phyloP scores from a whole-genome alignment of 2,113 vertebrate genomes.

The Rhinolophus sinicus region DNA sequence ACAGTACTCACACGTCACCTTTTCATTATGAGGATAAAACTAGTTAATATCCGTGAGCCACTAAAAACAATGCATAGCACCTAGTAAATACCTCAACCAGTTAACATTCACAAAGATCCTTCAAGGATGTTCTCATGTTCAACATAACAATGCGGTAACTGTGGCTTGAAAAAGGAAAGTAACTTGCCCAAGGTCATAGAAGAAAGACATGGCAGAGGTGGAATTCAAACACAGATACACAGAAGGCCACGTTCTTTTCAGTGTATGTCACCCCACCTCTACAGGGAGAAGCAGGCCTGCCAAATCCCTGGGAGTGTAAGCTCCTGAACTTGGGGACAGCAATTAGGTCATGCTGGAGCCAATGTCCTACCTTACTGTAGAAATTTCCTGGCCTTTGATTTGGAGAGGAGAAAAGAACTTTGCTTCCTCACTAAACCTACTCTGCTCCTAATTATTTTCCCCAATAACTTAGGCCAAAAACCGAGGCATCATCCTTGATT shows the following conservation, averaged over 20 bases:
- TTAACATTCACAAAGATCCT: not conserved
- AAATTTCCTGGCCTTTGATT: not conserved
- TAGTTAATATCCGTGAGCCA: not conserved
- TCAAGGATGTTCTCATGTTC: not conserved
- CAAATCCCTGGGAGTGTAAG: not conserved
- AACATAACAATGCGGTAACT: not conserved
- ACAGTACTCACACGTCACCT: not conserved
- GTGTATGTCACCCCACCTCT: not conserved
- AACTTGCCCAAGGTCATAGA: not conserved
- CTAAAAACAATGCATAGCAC: not conserved
- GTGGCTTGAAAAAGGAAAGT: not conserved
- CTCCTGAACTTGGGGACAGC: not conserved
- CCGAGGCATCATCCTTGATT: not conserved
- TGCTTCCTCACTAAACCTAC: not conserved
- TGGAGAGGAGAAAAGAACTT: not conserved
- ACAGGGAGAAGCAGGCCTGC: not conserved
- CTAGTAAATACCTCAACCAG: not conserved
- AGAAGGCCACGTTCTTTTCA: not conserved
- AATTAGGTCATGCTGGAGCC: not conserved
- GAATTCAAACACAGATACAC: not conserved
- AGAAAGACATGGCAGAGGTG: not conserved
- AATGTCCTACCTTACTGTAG: not conserved
- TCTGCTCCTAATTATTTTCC: not conserved
- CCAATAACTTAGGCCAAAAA: not conserved
- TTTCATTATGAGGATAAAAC: not conserved